Conservation (phyloP, 92 coral and sea anemone genomes). For the Porites rus region DNA sequence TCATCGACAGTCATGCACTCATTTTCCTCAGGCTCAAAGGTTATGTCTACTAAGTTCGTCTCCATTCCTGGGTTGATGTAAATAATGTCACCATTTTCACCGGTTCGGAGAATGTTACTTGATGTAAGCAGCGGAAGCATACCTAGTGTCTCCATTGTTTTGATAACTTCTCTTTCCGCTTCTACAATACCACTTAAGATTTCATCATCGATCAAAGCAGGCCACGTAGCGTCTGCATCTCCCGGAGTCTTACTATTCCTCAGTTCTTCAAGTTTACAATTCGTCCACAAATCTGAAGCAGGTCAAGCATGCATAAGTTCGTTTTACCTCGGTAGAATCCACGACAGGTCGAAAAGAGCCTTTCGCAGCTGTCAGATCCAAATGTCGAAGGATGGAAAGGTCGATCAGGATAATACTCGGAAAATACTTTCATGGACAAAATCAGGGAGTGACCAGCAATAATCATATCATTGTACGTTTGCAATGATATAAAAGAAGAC, state of each 20-base stretch:
- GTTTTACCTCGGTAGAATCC: conserved; percentile 1
- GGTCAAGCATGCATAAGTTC: conserved; percentile 16
- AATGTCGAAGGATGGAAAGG: not conserved
- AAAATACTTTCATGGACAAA: not conserved
- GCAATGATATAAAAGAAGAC: too few relatives aligned
- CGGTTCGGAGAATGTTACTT: conserved; percentile 1
- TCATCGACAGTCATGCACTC: not conserved
- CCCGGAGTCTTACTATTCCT: not conserved
- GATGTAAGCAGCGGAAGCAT: conserved; percentile 20
- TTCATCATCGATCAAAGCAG: not conserved
- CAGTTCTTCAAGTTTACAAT: conserved; percentile 10
- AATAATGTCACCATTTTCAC: conserved; percentile 2
- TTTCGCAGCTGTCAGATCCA: conserved; percentile 41
- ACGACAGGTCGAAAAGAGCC: not conserved
- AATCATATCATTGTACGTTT: too few relatives aligned
- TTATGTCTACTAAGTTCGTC: conserved; percentile 3
- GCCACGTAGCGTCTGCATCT: too few relatives aligned
- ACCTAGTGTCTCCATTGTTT: conserved; percentile 19
- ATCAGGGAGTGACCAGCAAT: too few relatives aligned
- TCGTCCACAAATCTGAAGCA: conserved; percentile 14
- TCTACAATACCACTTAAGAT: conserved; percentile 7
- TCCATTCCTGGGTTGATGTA: not conserved
- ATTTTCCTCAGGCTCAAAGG: conserved; percentile 17
- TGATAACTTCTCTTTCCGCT: conserved; percentile 21
- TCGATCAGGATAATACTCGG: not conserved